Conservation (phyloP, 1,140 invertebrate genomes). For the Drosophila trapezifrons region DNA sequence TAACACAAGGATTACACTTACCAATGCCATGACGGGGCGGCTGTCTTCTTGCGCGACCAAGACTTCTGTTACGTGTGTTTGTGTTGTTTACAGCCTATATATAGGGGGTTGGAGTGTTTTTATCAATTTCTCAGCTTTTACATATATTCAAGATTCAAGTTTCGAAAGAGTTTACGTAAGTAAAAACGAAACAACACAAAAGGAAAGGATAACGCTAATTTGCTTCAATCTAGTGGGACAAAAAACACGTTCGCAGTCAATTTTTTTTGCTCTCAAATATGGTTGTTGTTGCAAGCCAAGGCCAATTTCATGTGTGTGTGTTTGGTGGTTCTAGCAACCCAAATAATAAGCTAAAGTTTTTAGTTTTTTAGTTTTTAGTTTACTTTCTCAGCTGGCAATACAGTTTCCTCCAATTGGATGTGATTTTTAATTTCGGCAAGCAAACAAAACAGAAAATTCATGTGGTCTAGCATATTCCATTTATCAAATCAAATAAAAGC, state of each 20-base stretch:
- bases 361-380: neutral
- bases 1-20: conserved; percentile 66
- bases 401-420: conserved; percentile 14
- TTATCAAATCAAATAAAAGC: conserved; percentile 37
- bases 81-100: conserved; percentile 84
- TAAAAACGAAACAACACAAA: conserved; percentile 23
- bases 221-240: conserved; percentile 31
- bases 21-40: conserved; percentile 84
- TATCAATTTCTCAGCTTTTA: conserved; percentile 59
- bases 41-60: conserved; percentile 84
- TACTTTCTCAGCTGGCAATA: conserved; percentile 19
- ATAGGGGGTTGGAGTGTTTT: conserved; percentile 65
- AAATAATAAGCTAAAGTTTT: conserved; percentile 15
- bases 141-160: conserved; percentile 30
- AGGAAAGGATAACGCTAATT: conserved; percentile 42
- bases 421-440: conserved; percentile 18
- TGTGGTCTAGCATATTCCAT: conserved; percentile 49
- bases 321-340: conserved; percentile 25
- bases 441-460: conserved; percentile 60
- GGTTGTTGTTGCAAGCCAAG: conserved; percentile 24
- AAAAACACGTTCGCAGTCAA: conserved; percentile 40
- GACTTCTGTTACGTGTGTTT: conserved; percentile 84
- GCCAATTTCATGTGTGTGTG: conserved; percentile 22
- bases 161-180: conserved; percentile 29
- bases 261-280: conserved; percentile 37